Base-by-base conservation (phyloP, 1,140 invertebrate genomes). In the Chironomus striatipennis region DNA sequence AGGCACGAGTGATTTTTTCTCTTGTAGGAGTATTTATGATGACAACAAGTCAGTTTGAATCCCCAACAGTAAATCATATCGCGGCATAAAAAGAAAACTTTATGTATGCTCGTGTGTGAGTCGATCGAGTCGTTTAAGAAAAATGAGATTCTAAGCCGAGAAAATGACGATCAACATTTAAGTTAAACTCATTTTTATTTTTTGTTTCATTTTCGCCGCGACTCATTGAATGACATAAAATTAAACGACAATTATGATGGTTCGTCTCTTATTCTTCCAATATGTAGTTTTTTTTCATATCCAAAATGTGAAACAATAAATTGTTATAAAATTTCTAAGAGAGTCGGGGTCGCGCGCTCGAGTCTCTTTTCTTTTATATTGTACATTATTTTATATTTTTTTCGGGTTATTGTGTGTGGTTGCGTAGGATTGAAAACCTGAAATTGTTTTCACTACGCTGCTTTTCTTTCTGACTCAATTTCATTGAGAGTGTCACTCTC, bases 391-490 rank as follows among this genome's bases (percentile, higher is more conserved):
- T 20, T 70, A n/a, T 70, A 8, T 20, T 21, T 15, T 18, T 70
- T 70, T 70, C 9, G 65, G 10, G 18, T 17, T 70, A 17, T 70
- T 70, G 17, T 21, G 65, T 70, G 17, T 21, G 65, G 20, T 70
- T 70, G 65, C 20, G 65, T 70, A 18, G 20, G 65, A 57, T 57
- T 57, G 4, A 57, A 57, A 57, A 57, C 47, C 47, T 57, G 47
- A 57, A 57, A 57, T 57, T 57, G 47, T 57, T 57, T 57, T 57
- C 47, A 57, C 47, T 57, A 57, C n/a, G n/a, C 5, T 5, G 47
- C 47, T 70, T 70, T 70, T 18, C n/a, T 70, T 57, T 57, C 10
- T 57, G 47, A 12, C 20, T 21, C 65, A 70, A 70, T 70, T 70
- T 21, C 65, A 70, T 21, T 70, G 20, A 70, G 20, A 18, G 20